Evolutionary conservation across 2,888 invertebrate genomes (phyloP), one percentile per base, ranked within the genome.

Genomic region (Ophraella communa): DNA sequence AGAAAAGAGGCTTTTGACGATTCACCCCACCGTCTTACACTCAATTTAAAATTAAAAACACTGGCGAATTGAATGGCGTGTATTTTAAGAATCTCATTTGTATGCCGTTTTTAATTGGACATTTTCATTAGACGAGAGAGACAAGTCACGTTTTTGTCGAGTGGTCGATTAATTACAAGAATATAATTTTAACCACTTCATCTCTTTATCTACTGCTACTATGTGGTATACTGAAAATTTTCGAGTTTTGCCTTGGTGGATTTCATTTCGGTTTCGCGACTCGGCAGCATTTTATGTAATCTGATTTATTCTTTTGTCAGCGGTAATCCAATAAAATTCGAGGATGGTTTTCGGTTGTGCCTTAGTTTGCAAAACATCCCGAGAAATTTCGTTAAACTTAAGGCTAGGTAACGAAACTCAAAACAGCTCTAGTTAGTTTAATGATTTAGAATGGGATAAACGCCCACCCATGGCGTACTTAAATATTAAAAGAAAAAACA

Each of bases 61-160:
- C 65, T 65, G 67, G 61, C 69, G 66, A 69, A 72, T 73, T 70
- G 71, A 69, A 72, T 67, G 70, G 71, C 68, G 69, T n/a, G n/a
- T 73, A 70, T 73, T 76, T 73, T 68, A 72, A 74, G 73, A 71
- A 74, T 73, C 74, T 73, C 74, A 75, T 75, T 75, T 76, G 71
- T 73, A 74, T 75, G 73, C 74, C 69, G 73, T 73, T 71, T n/a
- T 75, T 75, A 76, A 76, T 76, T 76, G 75, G 76, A 75, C 73
- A 75, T 75, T 75, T 74, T 76, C 72, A 70, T 76, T 74, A 72
- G 65, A 65, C 69, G 69, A 73, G 70, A 68, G 69, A 73, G 70
- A 68, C 73, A 67, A 74, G 72, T 73, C 75, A 75, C 75, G 75
- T 75, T 71, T n/a, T 69, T 65, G 67, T 65, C 63, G 66, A 71